Evolutionary conservation across 1,140 invertebrate genomes (phyloP), one percentile per base, ranked within the genome.

Genomic region (Tetramorium alpestre): DNA sequence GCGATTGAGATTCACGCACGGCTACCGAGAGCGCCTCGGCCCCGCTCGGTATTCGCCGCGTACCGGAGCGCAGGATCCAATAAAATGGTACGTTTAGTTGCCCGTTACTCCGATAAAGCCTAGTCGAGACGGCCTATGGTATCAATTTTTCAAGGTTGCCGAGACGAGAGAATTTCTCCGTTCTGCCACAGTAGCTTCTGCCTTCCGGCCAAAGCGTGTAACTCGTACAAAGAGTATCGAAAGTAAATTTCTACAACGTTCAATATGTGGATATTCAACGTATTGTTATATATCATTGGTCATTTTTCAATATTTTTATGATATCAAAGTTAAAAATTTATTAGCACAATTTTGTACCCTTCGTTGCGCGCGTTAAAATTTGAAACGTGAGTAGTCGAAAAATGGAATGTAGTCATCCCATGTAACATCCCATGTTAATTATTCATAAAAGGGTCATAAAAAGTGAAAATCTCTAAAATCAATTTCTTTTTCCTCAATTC

Each of bases 61-160:
- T 54, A 65, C 13, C 51, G 25, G 18, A 64, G 33, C 38, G 62
- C 67, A 49, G 81, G 70, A 81, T 88, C 86, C 76, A 88, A 90
- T 90, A 90, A 90, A 90, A 86, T 78, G 65, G 76, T 77, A 88
- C 86, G 82, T 90, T 90, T 88, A 90, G 87, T 90, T 85, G 89
- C 70, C 89, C 87, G 89, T 88, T 85, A 75, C 76, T 38, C 8
- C 89, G 89, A 90, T 90, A 90, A 90, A 90, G 87, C 76, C 81
- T 49, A 72, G 25, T 41, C 25, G 47, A 62, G 70, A 88, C 81
- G 86, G 82, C 69, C 76, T 10, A 51, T n/a, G 38, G 89, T 60
- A 86, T 90, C 89, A 90, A 90, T 90, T 90, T 90, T 90, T 90
- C 87, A 90, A 90, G 76, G 41, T 67, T 85, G 18, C 65, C 60